phyloP scores from a whole-genome alignment of 30 jellyfish, hydroid and myxozoan genomes.

The Morbakka virulenta region DNA sequence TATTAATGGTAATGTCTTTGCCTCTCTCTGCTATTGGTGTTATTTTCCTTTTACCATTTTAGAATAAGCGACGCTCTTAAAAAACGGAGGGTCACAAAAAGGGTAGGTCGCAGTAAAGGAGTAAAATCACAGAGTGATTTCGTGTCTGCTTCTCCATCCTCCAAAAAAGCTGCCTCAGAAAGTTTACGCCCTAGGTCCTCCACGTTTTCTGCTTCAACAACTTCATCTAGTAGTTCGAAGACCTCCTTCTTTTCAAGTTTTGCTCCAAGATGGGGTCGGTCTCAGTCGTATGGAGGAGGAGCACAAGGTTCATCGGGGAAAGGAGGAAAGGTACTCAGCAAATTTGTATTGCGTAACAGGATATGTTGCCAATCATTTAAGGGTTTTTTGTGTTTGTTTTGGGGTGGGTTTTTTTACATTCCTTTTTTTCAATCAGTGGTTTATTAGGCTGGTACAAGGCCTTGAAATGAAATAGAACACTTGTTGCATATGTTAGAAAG shows the following conservation, averaged over 20 bases:
- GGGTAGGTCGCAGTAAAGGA: constrained; percentile 38
- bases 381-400: neutral
- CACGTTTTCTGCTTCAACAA: constrained; percentile 71
- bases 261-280: constrained; percentile 98
- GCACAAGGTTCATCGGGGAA: constrained; percentile 52
- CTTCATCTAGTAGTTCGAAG: constrained; percentile 62
- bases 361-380: neutral
- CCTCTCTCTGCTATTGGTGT: no score
- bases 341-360: neutral
- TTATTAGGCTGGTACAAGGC: no score
- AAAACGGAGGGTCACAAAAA: constrained; percentile 33
- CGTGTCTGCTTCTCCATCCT: constrained; percentile 49
- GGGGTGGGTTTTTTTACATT: neutral
- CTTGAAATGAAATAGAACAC: no score
- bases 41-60: neutral
- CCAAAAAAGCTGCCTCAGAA: constrained; percentile 57
- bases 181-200: constrained; percentile 73
- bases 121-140: constrained; percentile 48
- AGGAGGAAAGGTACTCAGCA: neutral
- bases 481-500: no score
- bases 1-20: no score
- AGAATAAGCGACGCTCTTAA: constrained; percentile 45
- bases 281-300: constrained; percentile 86
- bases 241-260: constrained; percentile 83
- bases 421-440: neutral